Conservation (phyloP, 2,113 vertebrate genomes). For the Orycteropus afer region DNA sequence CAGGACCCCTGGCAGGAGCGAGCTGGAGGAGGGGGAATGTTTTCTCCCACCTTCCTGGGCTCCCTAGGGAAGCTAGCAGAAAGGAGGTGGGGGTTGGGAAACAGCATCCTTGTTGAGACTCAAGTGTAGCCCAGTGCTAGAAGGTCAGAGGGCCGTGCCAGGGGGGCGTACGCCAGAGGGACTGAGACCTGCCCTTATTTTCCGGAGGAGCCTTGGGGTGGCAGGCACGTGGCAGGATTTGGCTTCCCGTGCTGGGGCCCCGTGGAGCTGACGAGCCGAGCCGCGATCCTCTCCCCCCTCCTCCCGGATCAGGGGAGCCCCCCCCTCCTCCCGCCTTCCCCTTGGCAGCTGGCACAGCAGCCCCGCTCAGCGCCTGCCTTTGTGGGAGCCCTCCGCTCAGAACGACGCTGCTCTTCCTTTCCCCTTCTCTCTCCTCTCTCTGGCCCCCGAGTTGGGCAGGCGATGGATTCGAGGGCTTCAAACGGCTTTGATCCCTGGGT, state of each 20-base stretch:
- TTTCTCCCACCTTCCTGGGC: neutral
- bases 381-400: constrained; percentile 36
- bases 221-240: neutral
- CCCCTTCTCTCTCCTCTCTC: neutral
- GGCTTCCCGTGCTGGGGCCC: neutral
- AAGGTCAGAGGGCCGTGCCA: neutral
- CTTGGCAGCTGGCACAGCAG: constrained; percentile 62
- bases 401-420: neutral
- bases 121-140: neutral
- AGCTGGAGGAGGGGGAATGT: neutral
- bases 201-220: neutral
- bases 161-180: neutral
- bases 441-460: neutral
- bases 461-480: constrained; percentile 27
- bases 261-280: neutral
- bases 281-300: neutral
- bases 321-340: neutral
- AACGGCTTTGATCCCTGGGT: neutral
- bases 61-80: neutral
- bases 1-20: neutral
- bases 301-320: neutral
- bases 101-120: neutral
- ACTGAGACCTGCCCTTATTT: neutral
- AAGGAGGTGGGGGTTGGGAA: neutral
- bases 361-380: neutral